These are phyloP conservation scores for Bos taurus DNA, from an alignment of 2,113 vertebrate species.

Conservation along the genomic window DNA sequence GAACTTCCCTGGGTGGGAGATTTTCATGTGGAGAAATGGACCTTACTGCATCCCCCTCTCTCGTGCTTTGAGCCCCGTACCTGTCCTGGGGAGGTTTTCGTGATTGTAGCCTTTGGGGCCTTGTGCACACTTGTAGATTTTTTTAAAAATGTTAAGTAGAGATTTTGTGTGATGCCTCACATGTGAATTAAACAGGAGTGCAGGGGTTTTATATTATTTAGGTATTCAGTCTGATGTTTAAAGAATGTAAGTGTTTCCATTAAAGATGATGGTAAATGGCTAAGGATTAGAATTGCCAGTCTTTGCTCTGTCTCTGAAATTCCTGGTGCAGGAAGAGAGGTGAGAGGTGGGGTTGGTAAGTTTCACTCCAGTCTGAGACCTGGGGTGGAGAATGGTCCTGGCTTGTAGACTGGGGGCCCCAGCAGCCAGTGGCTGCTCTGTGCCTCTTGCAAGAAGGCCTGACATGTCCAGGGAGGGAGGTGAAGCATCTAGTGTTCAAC, in stretches of 20 bases:
- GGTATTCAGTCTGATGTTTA: background rate
- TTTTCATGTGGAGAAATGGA: background rate
- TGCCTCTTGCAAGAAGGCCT: background rate
- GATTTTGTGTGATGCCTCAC: background rate
- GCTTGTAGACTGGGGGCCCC: background rate
- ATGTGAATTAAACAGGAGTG: background rate
- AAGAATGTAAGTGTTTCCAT: background rate
- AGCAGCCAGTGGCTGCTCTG: no score
- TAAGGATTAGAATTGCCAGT: background rate
- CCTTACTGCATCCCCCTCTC: fast-evolving
- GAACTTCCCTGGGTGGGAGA: background rate
- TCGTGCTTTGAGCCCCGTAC: fast-evolving
- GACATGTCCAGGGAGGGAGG: fast-evolving
- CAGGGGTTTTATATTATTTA: background rate
- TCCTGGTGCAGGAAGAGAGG: background rate
- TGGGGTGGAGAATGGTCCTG: background rate
- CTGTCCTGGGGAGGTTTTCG: no score
- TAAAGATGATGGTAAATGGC: background rate
- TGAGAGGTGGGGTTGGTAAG: background rate
- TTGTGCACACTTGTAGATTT: fast-evolving
- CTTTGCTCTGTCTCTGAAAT: background rate
- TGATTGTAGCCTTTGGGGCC: background rate
- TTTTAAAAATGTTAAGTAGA: background rate
- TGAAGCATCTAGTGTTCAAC: background rate
- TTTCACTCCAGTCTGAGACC: background rate